These are phyloP conservation scores for Rhinoptilus africanus DNA, from an alignment of 2,113 vertebrate species.

Conservation along the genomic window DNA sequence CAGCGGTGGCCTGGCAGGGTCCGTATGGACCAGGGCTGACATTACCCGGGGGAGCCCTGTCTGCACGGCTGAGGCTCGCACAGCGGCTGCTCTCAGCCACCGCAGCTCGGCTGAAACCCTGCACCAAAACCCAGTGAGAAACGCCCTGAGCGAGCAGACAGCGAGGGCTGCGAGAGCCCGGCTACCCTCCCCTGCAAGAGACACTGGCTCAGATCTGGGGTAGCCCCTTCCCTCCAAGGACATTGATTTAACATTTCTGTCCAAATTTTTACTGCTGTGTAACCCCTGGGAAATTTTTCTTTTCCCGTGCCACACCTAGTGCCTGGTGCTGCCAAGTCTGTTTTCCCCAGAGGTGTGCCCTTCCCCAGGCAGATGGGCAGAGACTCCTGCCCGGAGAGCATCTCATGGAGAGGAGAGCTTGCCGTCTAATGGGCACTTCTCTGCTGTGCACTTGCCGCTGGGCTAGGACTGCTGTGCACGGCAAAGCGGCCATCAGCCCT, in stretches of 20 bases:
- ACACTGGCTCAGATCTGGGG: background rate
- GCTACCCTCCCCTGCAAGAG: background rate
- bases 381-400: no score
- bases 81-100: background rate
- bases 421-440: background rate
- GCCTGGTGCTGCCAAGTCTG: background rate
- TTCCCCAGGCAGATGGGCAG: background rate
- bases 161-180: background rate
- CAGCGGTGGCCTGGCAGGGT: no score
- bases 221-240: background rate
- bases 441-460: background rate
- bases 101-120: background rate
- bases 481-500: fast-evolving
- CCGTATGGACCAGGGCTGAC: background rate
- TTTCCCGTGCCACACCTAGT: background rate
- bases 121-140: background rate
- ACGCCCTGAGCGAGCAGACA: background rate
- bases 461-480: background rate
- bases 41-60: background rate
- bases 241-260: background rate
- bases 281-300: no score
- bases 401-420: background rate
- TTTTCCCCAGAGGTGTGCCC: background rate
- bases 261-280: background rate
- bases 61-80: fast-evolving